phyloP scores from a whole-genome alignment of 2,888 invertebrate genomes.

The Lochmaea crataegi region DNA sequence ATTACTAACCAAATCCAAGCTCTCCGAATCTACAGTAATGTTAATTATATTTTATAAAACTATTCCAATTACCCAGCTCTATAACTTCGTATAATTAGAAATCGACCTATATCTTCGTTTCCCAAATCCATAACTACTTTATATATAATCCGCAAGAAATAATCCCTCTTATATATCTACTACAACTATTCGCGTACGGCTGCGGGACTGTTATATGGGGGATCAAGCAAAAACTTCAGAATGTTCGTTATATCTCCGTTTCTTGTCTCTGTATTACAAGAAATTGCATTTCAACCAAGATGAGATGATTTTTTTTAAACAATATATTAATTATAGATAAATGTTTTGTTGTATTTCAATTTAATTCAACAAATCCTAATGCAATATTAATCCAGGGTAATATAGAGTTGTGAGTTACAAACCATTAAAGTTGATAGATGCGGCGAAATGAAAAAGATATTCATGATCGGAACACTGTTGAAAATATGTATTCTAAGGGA shows the following conservation, averaged over 20 bases:
- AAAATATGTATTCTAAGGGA: too few species aligned
- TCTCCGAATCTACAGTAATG: neutral
- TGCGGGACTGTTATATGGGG: neutral
- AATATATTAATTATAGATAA: neutral
- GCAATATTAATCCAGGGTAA: too few species aligned
- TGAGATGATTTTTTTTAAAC: neutral
- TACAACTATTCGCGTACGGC: neutral
- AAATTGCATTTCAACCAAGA: neutral
- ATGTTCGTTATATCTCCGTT: neutral
- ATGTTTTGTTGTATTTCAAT: too few species aligned
- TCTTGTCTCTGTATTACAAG: slow-evolving; percentile 1
- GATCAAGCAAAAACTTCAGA: slow-evolving; percentile 5
- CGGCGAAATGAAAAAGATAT: too few species aligned
- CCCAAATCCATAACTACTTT: slow-evolving; percentile 8
- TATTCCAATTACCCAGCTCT: neutral
- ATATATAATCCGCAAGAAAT: neutral
- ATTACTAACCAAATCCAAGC: neutral
- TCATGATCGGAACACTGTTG: too few species aligned
- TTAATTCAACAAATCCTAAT: too few species aligned
- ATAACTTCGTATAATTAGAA: neutral
- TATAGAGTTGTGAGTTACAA: too few species aligned
- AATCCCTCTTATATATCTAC: slow-evolving; percentile 11
- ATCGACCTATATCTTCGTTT: neutral
- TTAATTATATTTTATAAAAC: neutral
- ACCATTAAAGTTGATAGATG: too few species aligned